Percentiles rank a stretch among this genome's conserved stretches.
phyloP scores from a whole-genome alignment of 2,888 invertebrate genomes.

The Griposia aprilina region DNA sequence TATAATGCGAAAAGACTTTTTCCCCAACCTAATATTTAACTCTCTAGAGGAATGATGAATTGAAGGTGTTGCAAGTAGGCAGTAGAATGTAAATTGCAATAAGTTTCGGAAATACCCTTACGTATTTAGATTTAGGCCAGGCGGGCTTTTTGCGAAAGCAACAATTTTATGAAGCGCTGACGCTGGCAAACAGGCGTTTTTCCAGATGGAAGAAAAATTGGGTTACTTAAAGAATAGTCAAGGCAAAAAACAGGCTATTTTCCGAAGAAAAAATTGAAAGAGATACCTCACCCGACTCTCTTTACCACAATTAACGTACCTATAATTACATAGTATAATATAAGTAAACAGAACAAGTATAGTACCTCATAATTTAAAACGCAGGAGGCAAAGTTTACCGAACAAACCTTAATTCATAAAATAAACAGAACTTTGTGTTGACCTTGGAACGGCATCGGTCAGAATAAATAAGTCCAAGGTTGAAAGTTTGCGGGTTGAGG shows the following conservation, averaged over 20 bases:
- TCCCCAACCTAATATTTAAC: too few species aligned
- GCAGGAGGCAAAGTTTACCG: slow-evolving; percentile 24
- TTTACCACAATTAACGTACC: too few species aligned
- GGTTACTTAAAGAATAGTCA: background rate
- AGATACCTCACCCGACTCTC: background rate
- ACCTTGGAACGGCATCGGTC: slow-evolving; percentile 52
- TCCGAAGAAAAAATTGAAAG: background rate
- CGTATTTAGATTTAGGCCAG: background rate
- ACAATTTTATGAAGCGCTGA: background rate
- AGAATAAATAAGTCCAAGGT: slow-evolving; percentile 47
- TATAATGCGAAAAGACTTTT: too few species aligned
- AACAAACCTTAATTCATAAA: slow-evolving; percentile 43
- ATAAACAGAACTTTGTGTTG: slow-evolving; percentile 53
- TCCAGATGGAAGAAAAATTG: background rate
- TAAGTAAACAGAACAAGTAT: background rate
- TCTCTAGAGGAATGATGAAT: background rate
- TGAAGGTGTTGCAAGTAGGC: background rate
- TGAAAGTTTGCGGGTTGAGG: slow-evolving; percentile 38
- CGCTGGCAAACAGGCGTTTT: background rate
- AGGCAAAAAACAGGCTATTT: background rate
- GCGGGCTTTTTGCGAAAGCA: background rate
- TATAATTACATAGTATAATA: too few species aligned
- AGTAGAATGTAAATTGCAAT: background rate
- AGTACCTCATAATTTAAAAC: slow-evolving; percentile 39
- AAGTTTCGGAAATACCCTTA: background rate